Evolutionary conservation across 2,797 vertebrate genomes (phyloP).

Genomic region (Eupleurogrammus muticus): DNA sequence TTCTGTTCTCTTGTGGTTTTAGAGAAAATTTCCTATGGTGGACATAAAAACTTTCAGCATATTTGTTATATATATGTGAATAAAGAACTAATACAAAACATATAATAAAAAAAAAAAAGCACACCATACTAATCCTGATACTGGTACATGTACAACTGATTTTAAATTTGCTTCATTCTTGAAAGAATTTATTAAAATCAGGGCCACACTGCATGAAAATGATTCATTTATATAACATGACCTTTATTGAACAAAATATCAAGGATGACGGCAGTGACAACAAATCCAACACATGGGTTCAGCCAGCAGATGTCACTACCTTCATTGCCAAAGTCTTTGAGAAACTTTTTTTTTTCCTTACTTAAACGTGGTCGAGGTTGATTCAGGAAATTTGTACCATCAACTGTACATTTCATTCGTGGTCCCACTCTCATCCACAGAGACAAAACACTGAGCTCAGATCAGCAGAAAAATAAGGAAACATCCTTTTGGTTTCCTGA

Average conservation of each 20-base stretch:
- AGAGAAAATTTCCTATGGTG: no score
- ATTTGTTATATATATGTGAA: no score
- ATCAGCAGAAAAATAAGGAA: conserved; percentile 7
- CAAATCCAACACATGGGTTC: conserved; percentile 20
- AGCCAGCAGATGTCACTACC: conserved; percentile 45
- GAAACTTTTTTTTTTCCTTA: not conserved
- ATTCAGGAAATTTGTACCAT: conserved; percentile 56
- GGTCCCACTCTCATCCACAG: not conserved
- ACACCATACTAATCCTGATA: no score
- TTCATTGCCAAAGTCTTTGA: not conserved
- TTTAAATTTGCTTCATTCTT: no score
- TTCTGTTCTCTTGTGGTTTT: no score
- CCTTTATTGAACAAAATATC: conserved; percentile 50
- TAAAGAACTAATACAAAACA: no score
- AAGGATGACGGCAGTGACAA: conserved; percentile 14
- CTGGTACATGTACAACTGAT: no score
- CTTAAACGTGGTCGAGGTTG: conserved; percentile 2
- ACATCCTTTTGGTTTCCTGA: not conserved
- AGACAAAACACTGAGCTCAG: conserved; percentile 17
- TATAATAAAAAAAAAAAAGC: no score
- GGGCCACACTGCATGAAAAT: no score
- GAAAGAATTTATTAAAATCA: no score
- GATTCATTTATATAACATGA: not conserved
- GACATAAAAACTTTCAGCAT: no score
- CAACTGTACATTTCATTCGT: not conserved